These are phyloP conservation scores for Ranitomeya imitator DNA, from an alignment of 2,113 vertebrate species.

Conservation along the genomic window DNA sequence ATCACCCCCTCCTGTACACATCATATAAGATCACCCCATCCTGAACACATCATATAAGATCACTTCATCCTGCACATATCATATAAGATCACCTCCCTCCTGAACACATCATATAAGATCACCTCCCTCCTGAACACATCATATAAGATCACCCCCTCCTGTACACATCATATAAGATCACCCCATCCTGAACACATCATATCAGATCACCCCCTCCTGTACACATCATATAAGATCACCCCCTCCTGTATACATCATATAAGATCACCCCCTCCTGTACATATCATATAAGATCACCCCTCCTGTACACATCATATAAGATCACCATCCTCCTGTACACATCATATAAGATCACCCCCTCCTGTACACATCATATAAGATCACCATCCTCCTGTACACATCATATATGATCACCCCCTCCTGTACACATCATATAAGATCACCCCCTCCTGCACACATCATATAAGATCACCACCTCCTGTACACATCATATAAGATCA, in stretches of 20 bases:
- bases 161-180: not conserved
- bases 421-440: too few species aligned
- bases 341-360: not conserved
- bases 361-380: not conserved
- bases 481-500: too few species aligned
- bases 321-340: not conserved
- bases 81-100: not conserved
- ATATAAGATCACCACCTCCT: too few species aligned
- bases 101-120: not conserved
- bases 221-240: too few species aligned
- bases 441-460: too few species aligned
- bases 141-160: not conserved
- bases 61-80: not conserved
- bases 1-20: too few species aligned
- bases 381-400: not conserved
- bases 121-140: not conserved
- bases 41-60: not conserved
- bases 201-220: too few species aligned
- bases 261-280: not conserved
- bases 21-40: not conserved
- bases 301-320: not conserved
- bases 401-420: not conserved
- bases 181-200: not conserved
- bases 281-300: not conserved
- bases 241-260: too few species aligned